Evolutionary conservation across 2,797 vertebrate genomes (phyloP), one percentile per base, ranked within the genome.

Genomic region (Jordanella pulchra): DNA sequence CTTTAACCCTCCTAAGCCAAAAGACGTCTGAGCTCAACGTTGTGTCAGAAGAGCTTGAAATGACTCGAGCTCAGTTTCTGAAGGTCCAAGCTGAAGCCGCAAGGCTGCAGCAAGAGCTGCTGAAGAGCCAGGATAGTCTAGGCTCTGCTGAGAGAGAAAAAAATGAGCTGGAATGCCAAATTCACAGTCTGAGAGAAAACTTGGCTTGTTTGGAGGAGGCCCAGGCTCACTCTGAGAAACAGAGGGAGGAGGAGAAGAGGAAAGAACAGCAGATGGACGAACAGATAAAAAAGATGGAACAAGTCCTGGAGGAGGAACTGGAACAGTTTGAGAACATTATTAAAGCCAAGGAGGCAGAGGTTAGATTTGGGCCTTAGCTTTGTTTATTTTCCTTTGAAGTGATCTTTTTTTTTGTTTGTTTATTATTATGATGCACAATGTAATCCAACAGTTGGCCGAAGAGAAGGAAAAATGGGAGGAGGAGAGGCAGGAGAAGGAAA

Each of bases 301-400:
- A 93, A 65, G 76, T 83, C 50, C 75, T 92, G 3, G 93, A 93
- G 50, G 82, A 87, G 64, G 95, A 97, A 76, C 93, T 94, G 64
- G 89, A 94, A 67, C 92, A 86, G 68, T 95, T 95, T 87, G 91
- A 95, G 78, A 89, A 86, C 65, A 88, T 90, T 54, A 86, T 97
- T 17, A 91, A 94, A 84, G 85, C 81, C 30, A 96, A 92, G 69
- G 93, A 92, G 61, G 67, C 79, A 3, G 94, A 96, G 89, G 92
- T 96, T 53, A 78, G 85, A 70, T 21, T 13, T 27, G 18, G 4
- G 17, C 0, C 17, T 15, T 1, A 42, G 48, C 0, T 10, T 42
- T 0, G 10, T 48, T 50, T 32, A 10, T 45, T 67, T 47, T 11
- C 25, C 3, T 3, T 67, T 65, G 42, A 11, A 32, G 12, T 47